phyloP scores from a whole-genome alignment of 2,888 invertebrate species.

The Bursaphelenchus okinawaensis region DNA sequence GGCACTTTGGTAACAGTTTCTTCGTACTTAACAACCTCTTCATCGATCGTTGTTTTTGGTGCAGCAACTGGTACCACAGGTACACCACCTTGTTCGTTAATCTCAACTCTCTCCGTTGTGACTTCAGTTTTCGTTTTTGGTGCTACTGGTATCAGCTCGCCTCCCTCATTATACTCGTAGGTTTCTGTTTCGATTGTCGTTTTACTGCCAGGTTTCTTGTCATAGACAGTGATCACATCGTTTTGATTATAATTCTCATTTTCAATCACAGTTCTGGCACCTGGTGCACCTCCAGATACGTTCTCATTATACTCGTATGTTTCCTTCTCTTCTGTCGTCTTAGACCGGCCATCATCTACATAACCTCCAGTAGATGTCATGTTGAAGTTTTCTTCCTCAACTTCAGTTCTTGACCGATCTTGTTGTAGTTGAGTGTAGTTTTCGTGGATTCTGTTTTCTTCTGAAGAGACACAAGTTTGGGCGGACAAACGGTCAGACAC shows the following conservation, averaged over 20 bases:
- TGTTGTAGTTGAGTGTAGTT: not conserved
- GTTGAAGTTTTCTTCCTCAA: not conserved
- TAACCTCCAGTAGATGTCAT: not conserved
- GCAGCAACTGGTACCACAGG: not conserved
- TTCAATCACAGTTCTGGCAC: not conserved
- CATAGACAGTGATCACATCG: not conserved
- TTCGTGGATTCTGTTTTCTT: not conserved
- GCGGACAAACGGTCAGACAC: not conserved
- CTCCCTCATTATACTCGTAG: not conserved
- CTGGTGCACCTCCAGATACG: not conserved
- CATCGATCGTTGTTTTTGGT: not conserved
- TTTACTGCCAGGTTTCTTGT: not conserved
- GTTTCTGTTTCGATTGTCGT: not conserved
- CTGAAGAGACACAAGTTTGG: not conserved
- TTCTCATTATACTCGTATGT: slow-evolving; percentile 4
- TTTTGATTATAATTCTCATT: not conserved
- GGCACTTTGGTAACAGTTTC: not conserved
- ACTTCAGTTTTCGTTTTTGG: not conserved
- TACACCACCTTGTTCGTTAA: not conserved
- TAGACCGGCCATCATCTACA: not conserved
- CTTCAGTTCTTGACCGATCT: not conserved
- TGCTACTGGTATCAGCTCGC: not conserved
- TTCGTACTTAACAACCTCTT: not conserved
- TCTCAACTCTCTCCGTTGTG: not conserved
- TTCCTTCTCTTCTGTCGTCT: not conserved